A percentile compares a stretch with the other conserved stretches of the same genome.
phyloP scores from a whole-genome alignment of 2,888 invertebrate species.

The Apantesis nais region DNA sequence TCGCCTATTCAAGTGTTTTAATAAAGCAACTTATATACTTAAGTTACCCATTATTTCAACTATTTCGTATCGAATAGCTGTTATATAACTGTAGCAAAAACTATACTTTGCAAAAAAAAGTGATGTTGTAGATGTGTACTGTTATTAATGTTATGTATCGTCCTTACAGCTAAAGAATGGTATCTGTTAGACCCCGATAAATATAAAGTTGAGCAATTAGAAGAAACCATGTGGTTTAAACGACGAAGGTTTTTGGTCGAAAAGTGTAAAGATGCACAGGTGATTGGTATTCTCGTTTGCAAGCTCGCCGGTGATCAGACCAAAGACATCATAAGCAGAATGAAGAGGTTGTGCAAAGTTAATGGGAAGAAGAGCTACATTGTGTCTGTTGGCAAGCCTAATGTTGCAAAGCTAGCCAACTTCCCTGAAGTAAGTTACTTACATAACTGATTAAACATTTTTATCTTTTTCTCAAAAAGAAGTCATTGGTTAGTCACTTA shows the following conservation, averaged over 20 bases:
- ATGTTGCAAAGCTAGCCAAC: slow-evolving; percentile 97
- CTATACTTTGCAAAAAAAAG: no score
- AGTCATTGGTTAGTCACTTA: no score
- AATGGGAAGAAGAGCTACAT: slow-evolving; percentile 95
- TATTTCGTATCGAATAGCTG: not conserved
- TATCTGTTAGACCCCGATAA: slow-evolving; percentile 82
- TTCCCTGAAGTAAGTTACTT: slow-evolving; percentile 90
- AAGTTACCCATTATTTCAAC: not conserved
- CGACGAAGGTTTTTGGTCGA: slow-evolving; percentile 94
- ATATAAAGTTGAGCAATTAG: slow-evolving; percentile 67
- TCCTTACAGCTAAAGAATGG: slow-evolving; percentile 81
- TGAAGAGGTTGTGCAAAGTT: slow-evolving; percentile 89
- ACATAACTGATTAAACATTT: slow-evolving; percentile 5
- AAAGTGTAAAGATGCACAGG: slow-evolving; percentile 95
- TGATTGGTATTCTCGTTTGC: slow-evolving; percentile 95
- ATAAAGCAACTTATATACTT: no score
- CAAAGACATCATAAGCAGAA: slow-evolving; percentile 89
- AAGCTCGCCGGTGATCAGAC: slow-evolving; percentile 94
- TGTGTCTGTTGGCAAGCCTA: slow-evolving; percentile 97
- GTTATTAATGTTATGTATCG: not conserved
- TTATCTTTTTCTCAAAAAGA: no score
- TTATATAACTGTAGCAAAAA: no score
- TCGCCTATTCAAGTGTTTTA: no score
- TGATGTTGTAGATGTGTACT: not conserved
- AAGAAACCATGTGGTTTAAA: slow-evolving; percentile 87